Evolutionary conservation across 2,797 vertebrate species (phyloP).

Genomic region (Catamblyrhynchus diadema): DNA sequence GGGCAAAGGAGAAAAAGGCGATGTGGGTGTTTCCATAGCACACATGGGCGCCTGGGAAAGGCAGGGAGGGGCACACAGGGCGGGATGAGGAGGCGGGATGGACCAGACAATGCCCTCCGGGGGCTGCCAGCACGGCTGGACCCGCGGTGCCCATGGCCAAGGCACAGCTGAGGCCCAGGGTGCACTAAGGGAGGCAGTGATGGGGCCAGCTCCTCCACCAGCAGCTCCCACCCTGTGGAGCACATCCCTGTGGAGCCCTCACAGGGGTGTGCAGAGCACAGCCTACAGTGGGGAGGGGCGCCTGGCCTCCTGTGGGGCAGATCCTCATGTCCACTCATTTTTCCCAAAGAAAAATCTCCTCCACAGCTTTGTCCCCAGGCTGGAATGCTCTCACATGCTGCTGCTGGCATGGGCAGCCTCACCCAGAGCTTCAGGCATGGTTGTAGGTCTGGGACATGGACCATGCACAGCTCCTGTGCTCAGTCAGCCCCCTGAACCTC

Average conservation of each 20-base stretch:
- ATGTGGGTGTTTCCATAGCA: fast-evolving
- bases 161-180: neutral
- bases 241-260: neutral
- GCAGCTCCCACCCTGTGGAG: neutral
- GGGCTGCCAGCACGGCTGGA: neutral
- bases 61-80: fast-evolving
- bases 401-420: neutral
- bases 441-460: fast-evolving
- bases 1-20: neutral
- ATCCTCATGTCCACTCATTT: neutral
- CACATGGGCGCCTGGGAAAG: neutral
- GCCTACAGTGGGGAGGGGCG: fast-evolving
- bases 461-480: fast-evolving
- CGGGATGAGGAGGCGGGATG: neutral
- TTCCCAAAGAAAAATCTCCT: neutral
- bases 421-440: neutral
- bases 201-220: neutral
- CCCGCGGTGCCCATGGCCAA: neutral
- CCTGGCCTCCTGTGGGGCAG: neutral
- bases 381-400: neutral
- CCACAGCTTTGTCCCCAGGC: neutral
- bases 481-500: neutral
- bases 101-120: neutral
- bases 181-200: fast-evolving
- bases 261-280: fast-evolving